These are phyloP conservation scores for Takifugu ocellatus DNA, from an alignment of 2,797 vertebrate species.

Conservation along the genomic window DNA sequence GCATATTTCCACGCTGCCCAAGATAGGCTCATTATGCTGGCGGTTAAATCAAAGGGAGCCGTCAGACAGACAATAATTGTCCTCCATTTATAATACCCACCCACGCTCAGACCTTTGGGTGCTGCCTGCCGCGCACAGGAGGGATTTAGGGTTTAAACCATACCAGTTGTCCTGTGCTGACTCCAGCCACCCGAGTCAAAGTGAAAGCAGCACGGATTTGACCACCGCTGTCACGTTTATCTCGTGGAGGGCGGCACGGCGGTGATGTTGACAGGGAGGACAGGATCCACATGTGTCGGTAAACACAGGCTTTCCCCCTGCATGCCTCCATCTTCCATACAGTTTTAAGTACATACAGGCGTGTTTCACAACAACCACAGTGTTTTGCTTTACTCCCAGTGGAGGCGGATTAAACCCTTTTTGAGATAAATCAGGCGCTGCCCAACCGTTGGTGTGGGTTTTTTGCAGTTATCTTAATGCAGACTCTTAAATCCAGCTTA, in stretches of 20 bases:
- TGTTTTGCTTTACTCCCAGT: not conserved
- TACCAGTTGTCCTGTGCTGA: conserved; percentile 22
- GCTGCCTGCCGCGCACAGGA: conserved; percentile 3
- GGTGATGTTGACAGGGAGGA: conserved; percentile 20
- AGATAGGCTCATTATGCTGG: conserved; percentile 57
- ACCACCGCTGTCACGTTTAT: conserved; percentile 56
- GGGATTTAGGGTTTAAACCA: conserved; percentile 13
- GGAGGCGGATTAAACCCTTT: conserved; percentile 10
- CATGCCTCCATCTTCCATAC: not conserved
- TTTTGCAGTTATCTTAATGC: conserved; percentile 27
- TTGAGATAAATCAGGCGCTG: conserved; percentile 7
- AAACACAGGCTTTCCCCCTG: conserved; percentile 18
- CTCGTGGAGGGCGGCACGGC: conserved; percentile 28
- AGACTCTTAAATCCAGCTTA: conserved; percentile 25
- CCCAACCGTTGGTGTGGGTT: conserved; percentile 33
- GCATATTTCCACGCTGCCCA: conserved; percentile 54
- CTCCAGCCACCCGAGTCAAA: conserved; percentile 26
- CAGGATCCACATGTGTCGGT: conserved; percentile 26
- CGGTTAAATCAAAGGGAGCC: conserved; percentile 44
- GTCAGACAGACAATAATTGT: conserved; percentile 18
- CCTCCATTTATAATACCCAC: not conserved
- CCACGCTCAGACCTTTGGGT: not conserved
- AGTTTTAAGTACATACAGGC: too few relatives aligned
- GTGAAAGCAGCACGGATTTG: conserved; percentile 46
- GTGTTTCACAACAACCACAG: too few relatives aligned